Conservation (phyloP, 2,888 invertebrate genomes). For the Phyllotreta striolata region DNA sequence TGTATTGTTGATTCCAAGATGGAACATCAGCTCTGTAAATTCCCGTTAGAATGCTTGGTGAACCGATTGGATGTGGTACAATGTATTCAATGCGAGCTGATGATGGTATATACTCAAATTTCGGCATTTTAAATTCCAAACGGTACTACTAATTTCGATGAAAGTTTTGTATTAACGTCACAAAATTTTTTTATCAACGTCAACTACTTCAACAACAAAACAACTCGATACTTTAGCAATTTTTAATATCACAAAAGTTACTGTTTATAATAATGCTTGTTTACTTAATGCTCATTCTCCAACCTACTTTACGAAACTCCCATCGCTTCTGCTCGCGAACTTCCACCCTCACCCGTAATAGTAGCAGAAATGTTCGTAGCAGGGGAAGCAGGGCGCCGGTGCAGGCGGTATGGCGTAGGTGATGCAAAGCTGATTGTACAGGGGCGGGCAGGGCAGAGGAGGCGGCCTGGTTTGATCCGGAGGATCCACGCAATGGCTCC, state of each 20-base stretch:
- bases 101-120: not conserved
- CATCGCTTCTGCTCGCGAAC: too few species aligned
- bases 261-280: too few species aligned
- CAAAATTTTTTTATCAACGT: too few species aligned
- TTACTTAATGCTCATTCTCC: too few species aligned
- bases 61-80: constrained; percentile 6
- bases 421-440: not conserved
- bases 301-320: too few species aligned
- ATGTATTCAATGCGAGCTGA: not conserved
- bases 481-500: constrained; percentile 5
- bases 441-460: not conserved
- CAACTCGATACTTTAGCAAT: too few species aligned
- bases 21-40: not conserved
- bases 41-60: constrained; percentile 4
- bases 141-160: too few species aligned
- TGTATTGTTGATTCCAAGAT: constrained; percentile 6
- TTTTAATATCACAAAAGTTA: too few species aligned
- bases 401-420: not conserved
- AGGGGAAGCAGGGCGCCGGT: not conserved
- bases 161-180: too few species aligned
- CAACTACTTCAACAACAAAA: too few species aligned
- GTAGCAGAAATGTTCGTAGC: not conserved
- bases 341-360: not conserved
- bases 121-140: too few species aligned
- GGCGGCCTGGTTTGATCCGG: not conserved